Evolutionary conservation across 2,888 invertebrate species (phyloP).

Genomic region (Alentia gelatinosa): DNA sequence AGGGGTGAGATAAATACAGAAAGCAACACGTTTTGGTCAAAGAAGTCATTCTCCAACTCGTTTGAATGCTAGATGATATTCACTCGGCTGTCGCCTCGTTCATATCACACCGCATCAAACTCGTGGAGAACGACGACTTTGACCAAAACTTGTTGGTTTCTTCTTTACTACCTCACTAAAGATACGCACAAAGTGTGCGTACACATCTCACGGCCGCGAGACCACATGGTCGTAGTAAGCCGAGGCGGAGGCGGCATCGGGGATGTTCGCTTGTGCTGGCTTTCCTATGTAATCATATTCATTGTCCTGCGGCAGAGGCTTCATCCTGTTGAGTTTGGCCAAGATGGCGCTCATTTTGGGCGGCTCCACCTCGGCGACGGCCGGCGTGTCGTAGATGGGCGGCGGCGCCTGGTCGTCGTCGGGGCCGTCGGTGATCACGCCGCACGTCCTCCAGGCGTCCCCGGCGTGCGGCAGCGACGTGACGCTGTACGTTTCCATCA

Average conservation of each 20-base stretch:
- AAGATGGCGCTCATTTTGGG: constrained; percentile 10
- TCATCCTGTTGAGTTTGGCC: constrained; percentile 1
- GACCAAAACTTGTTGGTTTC: no score
- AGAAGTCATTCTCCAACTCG: no score
- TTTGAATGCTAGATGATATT: no score
- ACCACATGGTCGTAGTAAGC: not conserved
- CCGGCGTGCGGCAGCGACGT: not conserved
- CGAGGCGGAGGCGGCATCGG: not conserved
- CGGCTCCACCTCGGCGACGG: not conserved
- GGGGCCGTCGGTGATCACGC: not conserved
- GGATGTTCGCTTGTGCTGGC: not conserved
- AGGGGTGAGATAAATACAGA: no score
- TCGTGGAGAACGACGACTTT: no score
- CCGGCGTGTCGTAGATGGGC: constrained; percentile 20
- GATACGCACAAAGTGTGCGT: no score
- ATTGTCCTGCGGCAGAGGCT: not conserved
- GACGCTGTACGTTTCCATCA: not conserved
- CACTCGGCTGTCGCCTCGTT: no score
- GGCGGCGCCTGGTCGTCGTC: not conserved
- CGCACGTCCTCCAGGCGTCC: not conserved
- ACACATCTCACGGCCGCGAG: no score
- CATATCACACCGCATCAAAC: no score
- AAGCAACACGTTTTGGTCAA: no score
- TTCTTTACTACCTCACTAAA: no score
- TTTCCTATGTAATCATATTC: constrained; percentile 7